Evolutionary conservation across 2,888 invertebrate genomes (phyloP), one percentile per base, ranked within the genome.

Genomic region (Parnassius smintheus): DNA sequence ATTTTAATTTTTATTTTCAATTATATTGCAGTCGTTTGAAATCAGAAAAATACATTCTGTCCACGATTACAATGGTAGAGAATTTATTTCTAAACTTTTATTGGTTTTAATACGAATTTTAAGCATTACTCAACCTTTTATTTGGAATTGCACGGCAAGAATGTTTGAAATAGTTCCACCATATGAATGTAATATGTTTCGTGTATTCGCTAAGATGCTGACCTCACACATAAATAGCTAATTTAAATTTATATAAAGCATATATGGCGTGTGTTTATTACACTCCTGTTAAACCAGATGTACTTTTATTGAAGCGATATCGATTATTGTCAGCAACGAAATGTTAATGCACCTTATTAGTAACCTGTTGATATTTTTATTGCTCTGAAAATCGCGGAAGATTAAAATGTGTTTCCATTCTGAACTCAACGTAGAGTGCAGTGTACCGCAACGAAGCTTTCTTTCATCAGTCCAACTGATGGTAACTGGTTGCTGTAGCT

Each of bases 321-420:
- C 13, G 10, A 35, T 45, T 2, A 22, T 10, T 46, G 3, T n/a
- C 48, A 25, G 10, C 18, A n/a, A 18, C 12, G n/a, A 46, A 56
- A 44, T 35, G 35, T 4, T 35, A 56, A 44, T 35, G 48, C 9
- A 41, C 25, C 35, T 41, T 56, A 9, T 46, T 12, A 55, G 45
- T 55, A 8, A 55, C 45, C 12, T 22, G 45, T 46, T 44, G 10
- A 3, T 18, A 54, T 55, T 48, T n/a, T 48, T 56, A 13, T 35
- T 46, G 22, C 48, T n/a, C 41, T 56, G 13, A 49, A 56, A 48
- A 56, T 48, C 48, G 56, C 56, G 56, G 56, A 56, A 56, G 56
- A 48, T 13, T 49, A n/a, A 46, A 46, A n/a, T n/a, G n/a, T 48
- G 9, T 49, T 13, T 49, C 49, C 13, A 13, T 49, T 13, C 3